Conservation (phyloP, 2,113 vertebrate genomes). For the Microtus ochrogaster region DNA sequence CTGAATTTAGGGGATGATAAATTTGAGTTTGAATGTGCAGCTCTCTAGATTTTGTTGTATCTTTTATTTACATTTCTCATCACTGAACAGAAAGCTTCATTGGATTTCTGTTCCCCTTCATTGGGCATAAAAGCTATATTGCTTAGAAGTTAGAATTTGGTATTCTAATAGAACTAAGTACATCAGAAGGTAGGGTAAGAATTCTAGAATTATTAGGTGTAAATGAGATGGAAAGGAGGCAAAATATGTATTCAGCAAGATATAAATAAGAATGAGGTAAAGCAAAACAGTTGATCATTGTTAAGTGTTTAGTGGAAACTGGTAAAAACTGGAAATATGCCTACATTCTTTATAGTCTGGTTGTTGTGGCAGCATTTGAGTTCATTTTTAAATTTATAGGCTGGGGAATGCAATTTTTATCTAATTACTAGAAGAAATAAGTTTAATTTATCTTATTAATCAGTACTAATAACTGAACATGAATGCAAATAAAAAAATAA, state of each 20-base stretch:
- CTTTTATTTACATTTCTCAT: neutral
- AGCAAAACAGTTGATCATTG: neutral
- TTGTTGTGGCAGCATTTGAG: neutral
- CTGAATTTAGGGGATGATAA: neutral
- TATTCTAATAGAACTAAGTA: neutral
- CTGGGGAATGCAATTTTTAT: neutral
- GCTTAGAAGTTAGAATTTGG: neutral
- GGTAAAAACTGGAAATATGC: neutral
- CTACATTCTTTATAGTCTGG: neutral
- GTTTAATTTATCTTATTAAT: neutral
- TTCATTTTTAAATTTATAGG: neutral
- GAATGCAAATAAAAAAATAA: neutral
- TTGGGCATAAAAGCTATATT: neutral
- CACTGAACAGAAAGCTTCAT: neutral
- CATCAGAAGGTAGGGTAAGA: neutral
- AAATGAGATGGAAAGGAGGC: neutral
- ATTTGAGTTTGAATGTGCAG: neutral
- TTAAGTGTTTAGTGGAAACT: neutral
- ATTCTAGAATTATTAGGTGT: neutral
- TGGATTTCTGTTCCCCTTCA: neutral
- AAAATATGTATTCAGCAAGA: neutral
- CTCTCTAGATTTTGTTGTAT: neutral
- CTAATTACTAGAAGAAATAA: neutral
- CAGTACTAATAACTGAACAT: neutral
- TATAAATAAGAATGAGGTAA: neutral